phyloP scores from a whole-genome alignment of 2,888 invertebrate species.

The Trissoscelio sp. region DNA sequence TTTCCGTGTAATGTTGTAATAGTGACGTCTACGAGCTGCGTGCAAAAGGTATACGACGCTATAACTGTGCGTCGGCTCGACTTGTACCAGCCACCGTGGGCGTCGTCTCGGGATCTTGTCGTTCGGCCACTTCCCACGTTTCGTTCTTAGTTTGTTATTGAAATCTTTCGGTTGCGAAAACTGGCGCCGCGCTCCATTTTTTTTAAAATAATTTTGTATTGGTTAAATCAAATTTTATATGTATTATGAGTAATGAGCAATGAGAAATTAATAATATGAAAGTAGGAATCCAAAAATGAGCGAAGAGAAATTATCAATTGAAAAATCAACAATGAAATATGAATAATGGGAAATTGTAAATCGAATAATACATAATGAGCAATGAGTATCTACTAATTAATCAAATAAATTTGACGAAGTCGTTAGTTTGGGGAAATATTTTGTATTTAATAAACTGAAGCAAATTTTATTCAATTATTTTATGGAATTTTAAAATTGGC shows the following conservation, averaged over 20 bases:
- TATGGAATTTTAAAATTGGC: too few species aligned
- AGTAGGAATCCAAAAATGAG: neutral
- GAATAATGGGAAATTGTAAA: too few species aligned
- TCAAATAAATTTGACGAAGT: too few species aligned
- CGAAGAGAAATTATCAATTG: too few species aligned
- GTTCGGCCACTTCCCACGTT: constrained; percentile 62
- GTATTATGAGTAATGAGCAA: neutral
- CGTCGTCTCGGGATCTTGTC: constrained; percentile 50
- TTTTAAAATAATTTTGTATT: constrained; percentile 23
- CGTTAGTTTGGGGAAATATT: neutral
- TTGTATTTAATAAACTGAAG: neutral
- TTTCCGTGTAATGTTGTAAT: constrained; percentile 48
- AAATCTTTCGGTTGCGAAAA: constrained; percentile 47
- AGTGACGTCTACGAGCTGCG: constrained; percentile 44
- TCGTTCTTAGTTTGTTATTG: constrained; percentile 27
- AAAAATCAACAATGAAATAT: too few species aligned
- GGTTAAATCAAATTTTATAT: neutral
- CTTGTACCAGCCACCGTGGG: constrained; percentile 52
- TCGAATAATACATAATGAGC: too few species aligned
- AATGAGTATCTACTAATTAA: too few species aligned
- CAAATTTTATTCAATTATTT: too few species aligned
- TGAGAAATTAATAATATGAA: neutral
- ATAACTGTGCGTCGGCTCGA: constrained; percentile 38
- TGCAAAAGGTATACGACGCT: constrained; percentile 44
- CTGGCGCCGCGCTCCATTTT: constrained; percentile 43